phyloP scores from a whole-genome alignment of 2,888 invertebrate genomes.

The Agonopterix subpropinquella region DNA sequence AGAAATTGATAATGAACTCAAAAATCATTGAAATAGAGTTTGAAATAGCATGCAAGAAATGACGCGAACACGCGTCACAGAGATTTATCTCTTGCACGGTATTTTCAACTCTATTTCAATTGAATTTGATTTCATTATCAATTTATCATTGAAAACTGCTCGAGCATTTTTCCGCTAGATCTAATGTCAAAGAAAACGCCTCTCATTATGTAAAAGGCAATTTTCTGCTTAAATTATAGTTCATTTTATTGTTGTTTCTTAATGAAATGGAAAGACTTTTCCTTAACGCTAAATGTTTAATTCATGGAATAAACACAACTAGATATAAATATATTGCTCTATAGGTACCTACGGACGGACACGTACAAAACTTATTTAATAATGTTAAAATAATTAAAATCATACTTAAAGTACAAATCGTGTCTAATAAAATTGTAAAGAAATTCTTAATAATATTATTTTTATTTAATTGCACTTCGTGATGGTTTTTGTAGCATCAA shows the following conservation, averaged over 20 bases:
- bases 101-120: no score
- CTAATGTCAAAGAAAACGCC: neutral
- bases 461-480: no score
- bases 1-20: no score
- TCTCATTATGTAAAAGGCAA: neutral
- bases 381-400: no score
- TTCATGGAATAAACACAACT: conserved; percentile 1
- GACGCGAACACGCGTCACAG: no score
- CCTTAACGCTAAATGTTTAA: conserved; percentile 2
- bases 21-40: no score
- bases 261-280: conserved; percentile 6
- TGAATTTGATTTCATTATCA: neutral
- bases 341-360: conserved; percentile 11
- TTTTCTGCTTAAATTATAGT: conserved; percentile 1
- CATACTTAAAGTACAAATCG: no score
- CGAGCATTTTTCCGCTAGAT: neutral
- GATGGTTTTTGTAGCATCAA: no score
- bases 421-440: no score
- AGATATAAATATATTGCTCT: conserved; percentile 1
- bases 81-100: no score
- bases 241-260: neutral
- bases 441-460: no score
- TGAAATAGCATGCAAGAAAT: no score
- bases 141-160: neutral
- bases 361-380: neutral